Evolutionary conservation across 1,140 invertebrate species (phyloP).

Genomic region (Zaprionus taronus): DNA sequence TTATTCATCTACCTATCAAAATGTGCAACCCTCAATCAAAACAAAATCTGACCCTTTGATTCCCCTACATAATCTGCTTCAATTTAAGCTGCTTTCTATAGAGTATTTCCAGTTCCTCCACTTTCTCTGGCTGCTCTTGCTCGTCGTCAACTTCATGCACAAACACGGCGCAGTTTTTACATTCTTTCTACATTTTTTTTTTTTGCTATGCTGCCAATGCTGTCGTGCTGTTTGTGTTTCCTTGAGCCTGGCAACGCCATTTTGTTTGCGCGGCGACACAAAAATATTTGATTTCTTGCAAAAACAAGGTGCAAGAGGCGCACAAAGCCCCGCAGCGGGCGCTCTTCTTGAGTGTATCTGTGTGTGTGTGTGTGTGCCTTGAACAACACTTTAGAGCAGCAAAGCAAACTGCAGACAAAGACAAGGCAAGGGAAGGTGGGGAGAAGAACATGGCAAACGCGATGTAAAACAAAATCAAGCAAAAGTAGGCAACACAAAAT

Average conservation of each 20-base stretch:
- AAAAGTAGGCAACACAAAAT: conserved; percentile 66
- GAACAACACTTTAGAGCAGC: conserved; percentile 72
- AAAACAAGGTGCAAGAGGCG: conserved; percentile 67
- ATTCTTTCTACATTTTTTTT: conserved; percentile 31
- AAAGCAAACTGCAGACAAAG: conserved; percentile 55
- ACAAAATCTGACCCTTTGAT: not conserved
- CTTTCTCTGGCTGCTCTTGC: conserved; percentile 2
- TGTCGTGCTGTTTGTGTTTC: conserved; percentile 55
- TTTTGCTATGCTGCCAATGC: conserved; percentile 24
- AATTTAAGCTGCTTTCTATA: not conserved
- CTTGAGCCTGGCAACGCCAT: conserved; percentile 73
- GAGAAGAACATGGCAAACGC: conserved; percentile 55
- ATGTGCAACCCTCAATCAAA: not conserved
- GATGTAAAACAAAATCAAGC: conserved; percentile 74
- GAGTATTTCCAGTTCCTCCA: conserved; percentile 32
- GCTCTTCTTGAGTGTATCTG: not conserved
- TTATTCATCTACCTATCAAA: not conserved
- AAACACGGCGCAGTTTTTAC: conserved; percentile 54
- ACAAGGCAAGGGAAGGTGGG: conserved; percentile 30
- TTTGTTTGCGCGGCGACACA: conserved; percentile 81
- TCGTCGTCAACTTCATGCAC: conserved; percentile 56
- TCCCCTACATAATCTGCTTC: not conserved
- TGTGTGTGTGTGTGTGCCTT: conserved; percentile 52
- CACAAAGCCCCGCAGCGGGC: conserved; percentile 5
- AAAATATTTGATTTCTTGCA: conserved; percentile 82